These are phyloP conservation scores for Morelia viridis DNA, from an alignment of 2,797 vertebrate species.

Conservation along the genomic window DNA sequence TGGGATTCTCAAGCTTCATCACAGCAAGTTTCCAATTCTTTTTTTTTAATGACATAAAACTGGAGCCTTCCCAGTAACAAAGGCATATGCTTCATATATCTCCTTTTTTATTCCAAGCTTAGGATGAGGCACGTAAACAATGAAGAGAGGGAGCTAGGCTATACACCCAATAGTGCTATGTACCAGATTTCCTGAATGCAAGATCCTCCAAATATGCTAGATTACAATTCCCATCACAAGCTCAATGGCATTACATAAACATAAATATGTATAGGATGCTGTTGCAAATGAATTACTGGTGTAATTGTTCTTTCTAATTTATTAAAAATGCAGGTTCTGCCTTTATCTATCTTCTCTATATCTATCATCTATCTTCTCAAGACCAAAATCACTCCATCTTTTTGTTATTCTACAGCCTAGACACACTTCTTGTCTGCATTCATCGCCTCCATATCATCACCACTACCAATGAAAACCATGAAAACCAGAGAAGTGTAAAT, in stretches of 20 bases:
- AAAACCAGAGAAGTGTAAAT: not conserved
- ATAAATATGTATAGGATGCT: not conserved
- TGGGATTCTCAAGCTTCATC: not conserved
- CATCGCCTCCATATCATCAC: not conserved
- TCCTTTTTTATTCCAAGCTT: not conserved
- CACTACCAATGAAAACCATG: not conserved
- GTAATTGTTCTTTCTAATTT: not conserved
- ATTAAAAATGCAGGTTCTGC: not conserved
- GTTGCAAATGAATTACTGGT: not conserved
- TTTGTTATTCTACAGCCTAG: too few relatives aligned
- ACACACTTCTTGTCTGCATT: not conserved
- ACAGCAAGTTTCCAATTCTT: slow-evolving; percentile 5
- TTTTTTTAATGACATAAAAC: not conserved
- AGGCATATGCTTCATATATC: not conserved
- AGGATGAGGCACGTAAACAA: not conserved
- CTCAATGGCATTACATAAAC: not conserved
- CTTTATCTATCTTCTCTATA: too few relatives aligned
- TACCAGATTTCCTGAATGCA: not conserved
- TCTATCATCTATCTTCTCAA: not conserved
- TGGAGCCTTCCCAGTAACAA: not conserved
- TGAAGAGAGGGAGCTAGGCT: not conserved
- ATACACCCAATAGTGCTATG: not conserved
- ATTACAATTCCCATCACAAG: not conserved
- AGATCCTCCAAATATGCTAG: not conserved
- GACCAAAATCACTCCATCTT: not conserved